A percentile compares a stretch with the other conserved stretches of the same genome.
These are phyloP conservation scores for Ptilonorhynchus violaceus DNA, from an alignment of 2,113 vertebrate genomes.

Conservation along the genomic window DNA sequence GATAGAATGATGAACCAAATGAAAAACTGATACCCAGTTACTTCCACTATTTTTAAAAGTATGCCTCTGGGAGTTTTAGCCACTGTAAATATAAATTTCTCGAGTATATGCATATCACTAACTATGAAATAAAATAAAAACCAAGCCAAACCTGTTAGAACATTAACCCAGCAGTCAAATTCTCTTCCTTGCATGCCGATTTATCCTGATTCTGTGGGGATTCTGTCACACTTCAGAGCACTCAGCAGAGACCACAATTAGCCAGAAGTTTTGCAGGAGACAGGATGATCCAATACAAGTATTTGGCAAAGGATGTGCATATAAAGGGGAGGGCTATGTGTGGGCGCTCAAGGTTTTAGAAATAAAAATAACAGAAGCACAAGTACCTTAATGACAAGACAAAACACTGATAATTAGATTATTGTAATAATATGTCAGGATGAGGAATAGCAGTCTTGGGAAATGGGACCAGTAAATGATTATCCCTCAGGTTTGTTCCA, in stretches of 20 bases:
- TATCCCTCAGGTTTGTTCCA: conserved; percentile 1
- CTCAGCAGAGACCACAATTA: not conserved
- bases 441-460: conserved; percentile 62
- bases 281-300: not conserved
- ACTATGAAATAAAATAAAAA: not conserved
- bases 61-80: not conserved
- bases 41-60: not conserved
- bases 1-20: not conserved
- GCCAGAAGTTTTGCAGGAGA: not conserved
- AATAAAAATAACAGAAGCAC: conserved; percentile 50
- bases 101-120: not conserved
- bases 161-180: not conserved
- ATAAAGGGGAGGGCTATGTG: not conserved
- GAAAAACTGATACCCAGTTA: not conserved
- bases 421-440: conserved; percentile 70
- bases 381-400: conserved; percentile 37
- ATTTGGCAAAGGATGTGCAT: not conserved
- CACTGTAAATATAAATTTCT: not conserved
- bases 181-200: not conserved
- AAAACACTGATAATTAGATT: conserved; percentile 70
- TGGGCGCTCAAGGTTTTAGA: not conserved
- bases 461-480: conserved; percentile 58
- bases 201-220: not conserved
- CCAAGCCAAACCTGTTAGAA: not conserved
- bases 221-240: not conserved